These are phyloP conservation scores for Silurus meridionalis DNA, from an alignment of 2,113 vertebrate genomes.

Conservation along the genomic window DNA sequence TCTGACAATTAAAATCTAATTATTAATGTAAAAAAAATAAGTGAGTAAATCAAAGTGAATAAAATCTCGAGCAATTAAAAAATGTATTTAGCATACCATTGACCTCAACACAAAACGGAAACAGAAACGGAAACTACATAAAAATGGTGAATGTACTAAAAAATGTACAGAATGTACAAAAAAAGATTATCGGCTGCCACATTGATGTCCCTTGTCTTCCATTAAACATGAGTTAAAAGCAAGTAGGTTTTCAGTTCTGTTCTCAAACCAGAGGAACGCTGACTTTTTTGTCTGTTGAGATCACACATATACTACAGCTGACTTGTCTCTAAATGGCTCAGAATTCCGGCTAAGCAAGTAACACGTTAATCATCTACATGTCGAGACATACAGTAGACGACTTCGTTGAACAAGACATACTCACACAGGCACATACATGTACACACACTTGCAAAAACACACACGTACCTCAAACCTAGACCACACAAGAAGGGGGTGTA, in stretches of 20 bases:
- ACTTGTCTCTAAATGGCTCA: background rate
- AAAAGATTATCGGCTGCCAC: background rate
- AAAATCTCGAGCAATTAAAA: background rate
- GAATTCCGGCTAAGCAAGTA: slow-evolving; percentile 6
- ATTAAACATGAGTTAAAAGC: background rate
- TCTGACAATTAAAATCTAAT: background rate
- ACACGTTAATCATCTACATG: slow-evolving; percentile 35
- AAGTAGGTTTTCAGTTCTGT: background rate
- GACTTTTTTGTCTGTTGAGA: background rate
- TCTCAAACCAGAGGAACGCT: background rate
- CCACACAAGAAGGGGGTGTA: slow-evolving; percentile 74
- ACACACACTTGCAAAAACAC: slow-evolving; percentile 24
- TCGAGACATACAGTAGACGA: slow-evolving; percentile 21
- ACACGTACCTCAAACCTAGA: slow-evolving; percentile 45
- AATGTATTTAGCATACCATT: background rate
- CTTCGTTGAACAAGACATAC: background rate
- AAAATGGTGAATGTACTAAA: background rate
- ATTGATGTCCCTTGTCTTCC: background rate
- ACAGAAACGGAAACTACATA: background rate
- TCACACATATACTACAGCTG: background rate
- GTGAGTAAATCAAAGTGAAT: background rate
- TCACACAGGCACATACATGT: slow-evolving; percentile 23
- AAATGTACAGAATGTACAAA: no score
- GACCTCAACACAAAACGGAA: background rate
- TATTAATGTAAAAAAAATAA: background rate